Base-by-base conservation (phyloP, 2,888 invertebrate species). In the Cryptocephalus primarius region DNA sequence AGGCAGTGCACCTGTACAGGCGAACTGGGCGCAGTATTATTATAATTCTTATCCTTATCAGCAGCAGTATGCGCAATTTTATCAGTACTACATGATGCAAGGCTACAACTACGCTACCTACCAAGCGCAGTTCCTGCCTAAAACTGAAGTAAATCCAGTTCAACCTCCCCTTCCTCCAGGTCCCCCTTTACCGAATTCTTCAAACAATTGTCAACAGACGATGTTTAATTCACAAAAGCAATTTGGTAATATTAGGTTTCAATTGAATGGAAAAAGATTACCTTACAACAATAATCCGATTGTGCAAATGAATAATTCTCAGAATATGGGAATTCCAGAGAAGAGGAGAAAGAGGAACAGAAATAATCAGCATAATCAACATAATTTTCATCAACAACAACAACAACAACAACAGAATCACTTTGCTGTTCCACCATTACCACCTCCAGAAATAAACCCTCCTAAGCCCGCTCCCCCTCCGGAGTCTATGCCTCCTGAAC, bases 341-440 rank as follows among this genome's bases (percentile, higher is more conserved):
- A 87, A 85, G 71, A 87, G 87, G 64, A 79, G 85, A 44, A 87
- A 85, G 70, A 79, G 82, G 52, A 84, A 83, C 60, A 80, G 80
- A 62, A 77, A 77, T 55, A 76, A 72, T 60, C 71, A 72, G 43
- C 58, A 61, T 55, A 36, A 36, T 39, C 42, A 48, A 22, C n/a
- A n/a, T 22, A 22, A 22, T 22, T 57, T 58, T 50, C 62, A 65
- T 54, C 55, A 62, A 42, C 57, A 64, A 13, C 22, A 22, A 22
- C 55, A 62, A 42, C 57, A 64, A 13, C 22, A 22, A 22, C 22
- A 22, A 22, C 50, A 50, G 48, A 48, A 54, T 46, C 47, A 48
- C 32, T 11, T 11, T 36, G 44, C 43, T 34, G 47, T 69, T 52
- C 74, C 74, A 39, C 76, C 75, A 32, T 61, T 75, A 52, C 76